A percentile compares a stretch with the other conserved stretches of the same genome.
Evolutionary conservation across 2,797 vertebrate genomes (phyloP).

Genomic region (Mormyrus proboscirostris): DNA sequence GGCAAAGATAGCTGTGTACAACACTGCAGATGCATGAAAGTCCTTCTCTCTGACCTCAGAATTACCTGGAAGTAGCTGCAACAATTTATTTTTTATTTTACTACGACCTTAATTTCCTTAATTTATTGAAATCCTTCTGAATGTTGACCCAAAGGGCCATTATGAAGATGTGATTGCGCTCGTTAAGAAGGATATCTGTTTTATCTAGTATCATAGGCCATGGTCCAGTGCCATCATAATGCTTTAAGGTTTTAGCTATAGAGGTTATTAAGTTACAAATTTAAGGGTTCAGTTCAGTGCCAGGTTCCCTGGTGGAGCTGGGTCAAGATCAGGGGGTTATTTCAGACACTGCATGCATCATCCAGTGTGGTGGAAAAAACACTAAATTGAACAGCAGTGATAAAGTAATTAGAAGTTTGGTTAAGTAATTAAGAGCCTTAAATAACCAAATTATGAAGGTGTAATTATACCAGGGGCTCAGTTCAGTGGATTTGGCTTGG

Average conservation of each 20-base stretch:
- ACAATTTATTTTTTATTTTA: not conserved
- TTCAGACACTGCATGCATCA: not conserved
- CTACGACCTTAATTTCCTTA: not conserved
- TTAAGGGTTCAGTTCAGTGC: not conserved
- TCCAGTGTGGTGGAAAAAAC: not conserved
- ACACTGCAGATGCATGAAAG: not conserved
- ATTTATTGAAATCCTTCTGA: not conserved
- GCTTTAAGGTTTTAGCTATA: not conserved
- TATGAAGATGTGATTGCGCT: not conserved
- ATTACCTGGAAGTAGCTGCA: not conserved
- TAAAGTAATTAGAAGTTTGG: not conserved
- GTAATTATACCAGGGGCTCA: not conserved
- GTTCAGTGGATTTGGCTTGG: not conserved
- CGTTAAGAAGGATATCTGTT: not conserved
- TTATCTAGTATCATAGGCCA: not conserved
- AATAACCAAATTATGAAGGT: not conserved
- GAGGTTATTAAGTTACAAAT: not conserved
- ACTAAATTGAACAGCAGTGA: not conserved
- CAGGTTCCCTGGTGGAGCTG: not conserved
- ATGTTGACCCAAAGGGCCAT: not conserved
- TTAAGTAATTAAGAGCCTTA: constrained; percentile 1
- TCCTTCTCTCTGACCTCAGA: not conserved
- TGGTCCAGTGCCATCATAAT: not conserved
- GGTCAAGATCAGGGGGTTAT: not conserved
- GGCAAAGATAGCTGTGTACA: not conserved